A percentile compares a stretch with the other conserved stretches of the same genome.
These are phyloP conservation scores for Thymelicus lineola DNA, from an alignment of 2,888 invertebrate species.

Conservation along the genomic window DNA sequence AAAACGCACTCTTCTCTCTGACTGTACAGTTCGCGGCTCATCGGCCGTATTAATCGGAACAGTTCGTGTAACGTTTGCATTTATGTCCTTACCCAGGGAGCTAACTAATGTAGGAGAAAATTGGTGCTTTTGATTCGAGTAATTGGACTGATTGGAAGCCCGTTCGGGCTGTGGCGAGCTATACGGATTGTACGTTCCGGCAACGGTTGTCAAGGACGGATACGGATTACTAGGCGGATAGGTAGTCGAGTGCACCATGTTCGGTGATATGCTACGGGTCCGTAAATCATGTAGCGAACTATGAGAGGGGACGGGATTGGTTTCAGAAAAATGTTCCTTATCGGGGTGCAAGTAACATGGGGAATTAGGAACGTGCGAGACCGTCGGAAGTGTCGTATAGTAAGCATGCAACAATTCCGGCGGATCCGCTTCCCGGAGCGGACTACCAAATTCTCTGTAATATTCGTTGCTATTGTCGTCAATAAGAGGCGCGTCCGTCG, in stretches of 20 bases:
- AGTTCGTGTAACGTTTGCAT: slow-evolving; percentile 68
- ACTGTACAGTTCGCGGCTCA: slow-evolving; percentile 70
- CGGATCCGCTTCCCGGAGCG: slow-evolving; percentile 65
- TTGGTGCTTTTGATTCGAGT: slow-evolving; percentile 57
- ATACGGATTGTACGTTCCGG: slow-evolving; percentile 79
- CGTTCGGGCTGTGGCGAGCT: slow-evolving; percentile 70
- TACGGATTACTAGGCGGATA: slow-evolving; percentile 79
- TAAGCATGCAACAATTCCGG: slow-evolving; percentile 78
- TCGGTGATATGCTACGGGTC: slow-evolving; percentile 60
- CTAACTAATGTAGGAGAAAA: slow-evolving; percentile 59
- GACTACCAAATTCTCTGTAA: slow-evolving; percentile 70
- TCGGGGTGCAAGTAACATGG: slow-evolving; percentile 78
- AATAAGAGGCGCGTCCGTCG: slow-evolving; percentile 54
- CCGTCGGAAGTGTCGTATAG: slow-evolving; percentile 72
- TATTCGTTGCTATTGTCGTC: slow-evolving; percentile 57
- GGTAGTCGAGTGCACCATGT: slow-evolving; percentile 76
- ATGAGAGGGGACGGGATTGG: slow-evolving; percentile 56
- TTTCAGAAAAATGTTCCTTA: slow-evolving; percentile 56
- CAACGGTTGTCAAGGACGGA: slow-evolving; percentile 78
- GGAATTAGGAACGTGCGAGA: slow-evolving; percentile 79
- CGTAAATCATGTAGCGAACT: slow-evolving; percentile 70
- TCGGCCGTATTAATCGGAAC: slow-evolving; percentile 59
- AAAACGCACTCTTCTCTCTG: slow-evolving; percentile 82
- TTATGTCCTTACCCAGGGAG: slow-evolving; percentile 68
- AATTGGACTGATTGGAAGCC: slow-evolving; percentile 57